phyloP scores from a whole-genome alignment of 2,113 vertebrate species.

The Uropsilus gracilis region DNA sequence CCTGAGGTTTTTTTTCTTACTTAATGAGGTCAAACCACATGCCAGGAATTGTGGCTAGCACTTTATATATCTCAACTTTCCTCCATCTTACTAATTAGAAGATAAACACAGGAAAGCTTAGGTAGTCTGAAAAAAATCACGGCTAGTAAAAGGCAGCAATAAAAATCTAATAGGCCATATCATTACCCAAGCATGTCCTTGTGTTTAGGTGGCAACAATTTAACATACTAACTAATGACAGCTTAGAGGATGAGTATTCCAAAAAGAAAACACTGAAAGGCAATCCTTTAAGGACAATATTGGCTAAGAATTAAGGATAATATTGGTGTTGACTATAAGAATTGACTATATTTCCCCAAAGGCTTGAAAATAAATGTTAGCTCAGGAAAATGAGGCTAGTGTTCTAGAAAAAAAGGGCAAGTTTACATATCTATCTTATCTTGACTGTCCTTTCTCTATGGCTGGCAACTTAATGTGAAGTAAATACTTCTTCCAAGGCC shows the following conservation, averaged over 20 bases:
- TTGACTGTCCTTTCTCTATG: background rate
- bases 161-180: background rate
- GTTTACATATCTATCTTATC: background rate
- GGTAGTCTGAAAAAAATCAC: background rate
- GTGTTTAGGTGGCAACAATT: background rate
- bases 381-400: background rate
- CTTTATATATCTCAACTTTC: background rate
- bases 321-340: too few species aligned
- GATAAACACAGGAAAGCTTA: background rate
- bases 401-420: background rate
- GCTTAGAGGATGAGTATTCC: background rate
- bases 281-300: background rate
- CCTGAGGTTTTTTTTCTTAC: too few species aligned
- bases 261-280: slow-evolving; percentile 1
- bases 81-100: slow-evolving; percentile 6
- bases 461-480: background rate
- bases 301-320: background rate
- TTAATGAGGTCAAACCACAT: background rate
- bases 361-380: background rate
- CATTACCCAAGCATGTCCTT: background rate
- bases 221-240: slow-evolving; percentile 14
- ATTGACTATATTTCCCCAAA: background rate
- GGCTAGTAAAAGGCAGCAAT: background rate
- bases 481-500: slow-evolving; percentile 7
- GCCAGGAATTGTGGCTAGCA: background rate